Base-by-base conservation (phyloP, 2,888 invertebrate genomes). In the Pseudoips prasinana region DNA sequence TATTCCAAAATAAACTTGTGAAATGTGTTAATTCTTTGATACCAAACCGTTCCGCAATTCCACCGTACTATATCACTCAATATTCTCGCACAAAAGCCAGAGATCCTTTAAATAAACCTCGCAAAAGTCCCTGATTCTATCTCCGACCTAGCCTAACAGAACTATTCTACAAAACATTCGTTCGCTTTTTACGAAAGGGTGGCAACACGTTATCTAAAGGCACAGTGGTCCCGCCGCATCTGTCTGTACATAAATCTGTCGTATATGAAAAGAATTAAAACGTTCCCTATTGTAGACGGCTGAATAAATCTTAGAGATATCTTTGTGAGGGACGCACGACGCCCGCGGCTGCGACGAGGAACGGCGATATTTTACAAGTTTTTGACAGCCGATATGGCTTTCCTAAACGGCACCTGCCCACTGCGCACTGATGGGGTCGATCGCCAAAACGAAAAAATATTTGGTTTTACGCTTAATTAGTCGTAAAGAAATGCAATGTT, bases 301-400 rank as follows among this genome's bases (percentile, higher is more conserved):
- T 72, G 80, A 69, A 87, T 88, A 88, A 87, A 88, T 88, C 87
- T 88, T 79, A 58, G 66, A 81, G 85, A 84, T 86, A 85, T 86
- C 81, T 81, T 82, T 79, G 82, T 81, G 82, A 80, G 79, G 71
- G 80, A 77, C 79, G 75, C 77, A 68, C 64, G 73, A 73, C 75
- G 81, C 74, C 73, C 69, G 72, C 66, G 71, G 73, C 71, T 54
- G 61, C 61, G 66, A 78, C 84, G 83, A 81, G 83, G 75, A 76
- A 76, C 78, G 81, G 85, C 90, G 85, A 91, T 91, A 91, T 91
- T 91, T 91, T 90, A 91, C 90, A 90, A 91, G 90, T 91, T 91
- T 91, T 91, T 91, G 91, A 91, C 92, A 91, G 89, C 78, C 84
- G 85, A 83, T 90, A 91, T 90, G 90, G 90, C 90, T 90, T 88